phyloP scores from a whole-genome alignment of 2,113 vertebrate genomes.

The Nyctibius bracteatus region DNA sequence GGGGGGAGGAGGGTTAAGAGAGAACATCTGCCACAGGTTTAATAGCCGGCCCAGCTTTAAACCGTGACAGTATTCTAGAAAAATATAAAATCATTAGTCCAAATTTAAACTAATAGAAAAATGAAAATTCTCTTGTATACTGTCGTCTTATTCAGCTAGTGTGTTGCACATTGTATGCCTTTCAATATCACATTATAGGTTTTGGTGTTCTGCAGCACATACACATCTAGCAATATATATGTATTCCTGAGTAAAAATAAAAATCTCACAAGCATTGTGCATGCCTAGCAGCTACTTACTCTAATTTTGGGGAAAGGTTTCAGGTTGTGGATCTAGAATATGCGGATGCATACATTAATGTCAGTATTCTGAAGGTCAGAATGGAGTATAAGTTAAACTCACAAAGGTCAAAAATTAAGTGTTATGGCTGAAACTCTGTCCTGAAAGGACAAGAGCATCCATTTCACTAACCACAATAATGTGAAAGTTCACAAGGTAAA shows the following conservation, averaged over 20 bases:
- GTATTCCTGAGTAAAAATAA: not conserved
- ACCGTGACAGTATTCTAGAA: too few relatives aligned
- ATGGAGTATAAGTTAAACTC: not conserved
- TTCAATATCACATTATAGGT: not conserved
- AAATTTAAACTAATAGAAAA: constrained; percentile 19
- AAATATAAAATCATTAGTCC: not conserved
- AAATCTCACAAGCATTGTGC: not conserved
- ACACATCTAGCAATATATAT: not conserved
- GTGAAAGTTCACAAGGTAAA: constrained; percentile 37
- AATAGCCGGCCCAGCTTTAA: too few relatives aligned
- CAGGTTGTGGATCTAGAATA: not conserved
- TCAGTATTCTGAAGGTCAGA: constrained; percentile 11
- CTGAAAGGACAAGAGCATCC: constrained; percentile 21
- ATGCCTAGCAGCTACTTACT: not conserved
- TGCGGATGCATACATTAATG: not conserved
- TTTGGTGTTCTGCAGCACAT: not conserved
- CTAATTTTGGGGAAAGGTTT: not conserved
- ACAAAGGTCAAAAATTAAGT: constrained; percentile 50
- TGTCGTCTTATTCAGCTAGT: not conserved
- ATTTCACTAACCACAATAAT: constrained; percentile 10
- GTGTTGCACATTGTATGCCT: not conserved
- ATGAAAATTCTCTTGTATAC: not conserved
- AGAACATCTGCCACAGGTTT: too few relatives aligned
- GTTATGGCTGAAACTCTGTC: constrained; percentile 2
- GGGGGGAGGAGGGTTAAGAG: too few relatives aligned